These are phyloP conservation scores for Tipula vernalis DNA, from an alignment of 2,888 invertebrate species.

Conservation along the genomic window DNA sequence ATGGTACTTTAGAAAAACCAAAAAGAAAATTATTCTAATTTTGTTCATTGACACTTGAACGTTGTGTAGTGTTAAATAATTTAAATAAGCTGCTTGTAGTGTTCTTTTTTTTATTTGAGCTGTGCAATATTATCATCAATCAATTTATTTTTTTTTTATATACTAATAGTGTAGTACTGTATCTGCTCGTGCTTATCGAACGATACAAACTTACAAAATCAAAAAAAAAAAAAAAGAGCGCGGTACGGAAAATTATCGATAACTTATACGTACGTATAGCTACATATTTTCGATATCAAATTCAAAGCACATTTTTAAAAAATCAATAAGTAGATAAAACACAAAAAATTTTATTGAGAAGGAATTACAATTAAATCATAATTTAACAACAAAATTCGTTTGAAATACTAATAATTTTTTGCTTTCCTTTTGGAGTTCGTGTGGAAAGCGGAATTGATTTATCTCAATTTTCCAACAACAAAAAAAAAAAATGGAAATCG, in stretches of 20 bases:
- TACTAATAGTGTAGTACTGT: neutral
- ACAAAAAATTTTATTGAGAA: neutral
- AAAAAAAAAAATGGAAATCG: neutral
- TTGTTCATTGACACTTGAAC: neutral
- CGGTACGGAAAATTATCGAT: neutral
- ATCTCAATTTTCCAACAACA: neutral
- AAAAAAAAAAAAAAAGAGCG: neutral
- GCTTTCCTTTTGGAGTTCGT: neutral
- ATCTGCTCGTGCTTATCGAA: neutral
- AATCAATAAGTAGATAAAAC: neutral
- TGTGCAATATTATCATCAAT: neutral
- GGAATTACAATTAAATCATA: neutral
- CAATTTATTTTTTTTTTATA: neutral
- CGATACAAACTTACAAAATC: neutral
- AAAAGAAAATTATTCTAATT: neutral
- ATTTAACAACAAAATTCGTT: neutral
- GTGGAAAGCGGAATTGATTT: neutral
- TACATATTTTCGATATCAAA: neutral
- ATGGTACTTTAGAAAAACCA: neutral
- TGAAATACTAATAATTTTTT: neutral
- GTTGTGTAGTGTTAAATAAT: neutral
- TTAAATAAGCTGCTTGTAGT: neutral
- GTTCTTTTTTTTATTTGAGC: neutral
- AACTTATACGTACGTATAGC: neutral
- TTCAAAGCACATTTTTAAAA: neutral